Percentiles rank a stretch among this genome's conserved stretches.
Conservation (phyloP, 2,888 invertebrate genomes). For the Imbricaverruca yamaguchii region DNA sequence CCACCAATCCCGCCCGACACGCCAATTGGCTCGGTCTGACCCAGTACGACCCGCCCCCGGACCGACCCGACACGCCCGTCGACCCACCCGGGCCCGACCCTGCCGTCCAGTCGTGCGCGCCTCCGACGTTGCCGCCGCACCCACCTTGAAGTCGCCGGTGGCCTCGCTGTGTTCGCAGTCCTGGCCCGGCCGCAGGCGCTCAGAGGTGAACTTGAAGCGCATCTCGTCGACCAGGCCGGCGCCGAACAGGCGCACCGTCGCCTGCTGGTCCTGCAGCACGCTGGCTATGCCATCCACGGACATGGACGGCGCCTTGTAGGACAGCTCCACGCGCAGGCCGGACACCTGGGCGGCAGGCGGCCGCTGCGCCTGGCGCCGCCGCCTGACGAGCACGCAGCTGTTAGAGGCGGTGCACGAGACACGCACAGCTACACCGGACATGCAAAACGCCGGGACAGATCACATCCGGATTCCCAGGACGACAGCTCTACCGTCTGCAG, state of each 20-base stretch:
- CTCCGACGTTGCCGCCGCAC: conserved; percentile 31
- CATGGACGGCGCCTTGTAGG: conserved; percentile 35
- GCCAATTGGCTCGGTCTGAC: too few relatives aligned
- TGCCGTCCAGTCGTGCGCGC: too few relatives aligned
- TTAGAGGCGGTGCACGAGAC: conserved; percentile 54
- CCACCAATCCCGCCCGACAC: too few relatives aligned
- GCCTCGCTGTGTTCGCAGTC: conserved; percentile 55
- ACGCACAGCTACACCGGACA: conserved; percentile 37
- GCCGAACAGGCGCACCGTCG: conserved; percentile 66
- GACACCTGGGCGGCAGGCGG: conserved; percentile 33
- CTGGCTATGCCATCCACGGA: conserved; percentile 56
- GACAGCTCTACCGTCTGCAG: too few relatives aligned
- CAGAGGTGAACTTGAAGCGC: conserved; percentile 62
- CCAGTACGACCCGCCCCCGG: too few relatives aligned
- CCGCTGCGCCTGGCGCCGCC: conserved; percentile 53
- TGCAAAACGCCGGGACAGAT: too few relatives aligned
- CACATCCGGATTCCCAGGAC: too few relatives aligned
- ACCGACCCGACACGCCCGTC: too few relatives aligned
- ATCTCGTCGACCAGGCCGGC: conserved; percentile 57
- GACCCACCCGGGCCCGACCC: too few relatives aligned
- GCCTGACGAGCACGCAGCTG: conserved; percentile 53
- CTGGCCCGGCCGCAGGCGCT: conserved; percentile 48
- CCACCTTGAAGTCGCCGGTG: conserved; percentile 46
- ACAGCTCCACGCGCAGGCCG: conserved; percentile 37
- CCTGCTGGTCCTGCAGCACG: conserved; percentile 53